Evolutionary conservation across 2,113 vertebrate species (phyloP), one percentile per base, ranked within the genome.

Genomic region (Mustelus asterias): DNA sequence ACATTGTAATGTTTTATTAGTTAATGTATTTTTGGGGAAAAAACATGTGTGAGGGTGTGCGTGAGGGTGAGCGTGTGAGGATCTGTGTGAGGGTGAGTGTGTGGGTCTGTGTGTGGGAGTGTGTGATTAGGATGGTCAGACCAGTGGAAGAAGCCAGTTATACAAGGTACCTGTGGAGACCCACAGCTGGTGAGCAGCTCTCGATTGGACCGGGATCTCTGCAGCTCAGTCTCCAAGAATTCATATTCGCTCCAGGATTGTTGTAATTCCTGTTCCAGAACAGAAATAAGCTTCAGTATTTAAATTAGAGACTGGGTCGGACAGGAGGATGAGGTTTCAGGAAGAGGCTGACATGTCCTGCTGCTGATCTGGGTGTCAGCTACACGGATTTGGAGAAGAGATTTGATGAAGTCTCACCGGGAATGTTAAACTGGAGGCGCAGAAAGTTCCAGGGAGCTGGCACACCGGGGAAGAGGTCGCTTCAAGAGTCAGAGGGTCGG

Each of bases 151-250:
- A 3, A 65, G 0, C 4, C 2, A 20, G 14, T 14, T 90, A 26
- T 16, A 58, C 26, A 0, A 0, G 0, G 11, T 98, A 99, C 98
- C 98, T 99, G 98, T 7, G 98, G 98, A 13, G 97, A 96, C 41
- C 98, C 98, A 29, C 98, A 98, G 76, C 97, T 97, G 54, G 98
- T 98, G 96, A 98, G 97, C 96, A 98, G 98, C 96, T 99, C 98
- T 0, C 99, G 97, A 1, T 98, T 98, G 96, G 98, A 98, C n/a
- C 98, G 97, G 69, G 98, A 97, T 22, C 98, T 97, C 8, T 97
- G 97, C 96, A 99, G 97, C 96, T 99, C 98, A 86, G 98, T 98
- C 96, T 99, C 98, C 97, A 99, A 97, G 96, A 98, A 95, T 26
- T 98, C 97, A 96, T 98, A 99, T 0, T 98, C 97, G 95, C 97